Base-by-base conservation (phyloP, 2,797 vertebrate species). In the Acropternis orthonyx region DNA sequence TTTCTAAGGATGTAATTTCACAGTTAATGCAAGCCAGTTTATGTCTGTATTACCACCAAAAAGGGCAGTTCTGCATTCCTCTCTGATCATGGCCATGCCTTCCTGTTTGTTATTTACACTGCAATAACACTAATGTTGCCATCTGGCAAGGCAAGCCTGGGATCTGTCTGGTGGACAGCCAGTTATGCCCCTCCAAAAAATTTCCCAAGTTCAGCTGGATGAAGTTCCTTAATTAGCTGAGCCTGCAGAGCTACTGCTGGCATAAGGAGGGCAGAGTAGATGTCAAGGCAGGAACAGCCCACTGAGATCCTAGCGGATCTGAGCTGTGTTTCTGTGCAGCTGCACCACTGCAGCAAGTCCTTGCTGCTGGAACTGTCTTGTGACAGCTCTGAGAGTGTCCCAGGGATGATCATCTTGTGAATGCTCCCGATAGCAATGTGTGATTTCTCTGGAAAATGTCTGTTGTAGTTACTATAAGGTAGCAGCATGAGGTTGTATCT, bases 131-230 rank as follows among this genome's bases (percentile, higher is more conserved):
- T 63, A 54, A 27, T 5, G 41, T 65, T 89, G 79, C 91, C 78
- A 71, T 91, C 94, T 93, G 87, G 81, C 65, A 75, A 75, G 74
- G 81, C 81, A 46, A 63, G 78, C 68, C 71, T 82, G 67, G n/a
- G 21, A 52, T 77, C 75, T 43, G 37, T 79, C 72, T 9, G 27
- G 8, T 46, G 20, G 41, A 75, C 68, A 92, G 56, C 78, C 72
- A 63, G 41, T 71, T 59, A 44, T 14, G 34, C 44, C 65, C 22
- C n/a, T 92, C 56, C 26, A 41, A 27, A 89, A 89, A 54, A 54
- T 49, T 52, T 55, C 66, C 49, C 3, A 18, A 39, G 27, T 83
- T 95, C 65, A 71, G 61, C 69, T 80, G 85, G 46, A 89, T 74
- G 21, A 16, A 44, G 21, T 76, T 93, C 23, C 67, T 12, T 32